These are phyloP conservation scores for Thamnophis elegans DNA, from an alignment of 2,797 vertebrate genomes.

Conservation along the genomic window DNA sequence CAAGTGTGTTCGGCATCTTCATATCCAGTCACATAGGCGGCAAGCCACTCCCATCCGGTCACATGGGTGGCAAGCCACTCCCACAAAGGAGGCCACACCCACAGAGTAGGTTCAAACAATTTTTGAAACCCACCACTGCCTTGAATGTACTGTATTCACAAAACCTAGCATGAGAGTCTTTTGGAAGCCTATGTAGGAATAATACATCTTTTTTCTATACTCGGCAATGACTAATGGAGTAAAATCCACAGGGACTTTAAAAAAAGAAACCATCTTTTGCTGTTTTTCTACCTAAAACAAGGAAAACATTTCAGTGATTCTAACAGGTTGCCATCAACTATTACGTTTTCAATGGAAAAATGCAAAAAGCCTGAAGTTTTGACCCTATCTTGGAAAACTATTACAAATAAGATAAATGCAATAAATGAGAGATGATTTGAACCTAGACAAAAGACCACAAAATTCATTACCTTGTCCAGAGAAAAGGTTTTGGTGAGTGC, in stretches of 20 bases:
- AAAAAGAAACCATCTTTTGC: neutral
- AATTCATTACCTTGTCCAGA: slow-evolving; percentile 85
- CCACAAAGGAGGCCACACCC: no score
- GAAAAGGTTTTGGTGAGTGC: slow-evolving; percentile 93
- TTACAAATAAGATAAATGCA: neutral
- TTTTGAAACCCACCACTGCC: no score
- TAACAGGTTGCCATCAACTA: neutral
- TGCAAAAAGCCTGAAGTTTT: neutral
- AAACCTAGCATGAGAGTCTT: neutral
- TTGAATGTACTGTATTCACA: neutral
- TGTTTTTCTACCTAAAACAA: neutral
- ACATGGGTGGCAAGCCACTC: no score
- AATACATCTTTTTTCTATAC: neutral
- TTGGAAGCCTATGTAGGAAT: neutral
- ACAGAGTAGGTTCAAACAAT: no score
- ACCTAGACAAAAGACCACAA: neutral
- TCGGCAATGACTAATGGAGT: neutral
- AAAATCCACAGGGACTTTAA: neutral
- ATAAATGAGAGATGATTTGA: neutral
- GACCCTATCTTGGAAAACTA: neutral
- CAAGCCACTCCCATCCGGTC: no score
- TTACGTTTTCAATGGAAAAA: neutral
- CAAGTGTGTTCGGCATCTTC: no score
- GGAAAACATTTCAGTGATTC: neutral
- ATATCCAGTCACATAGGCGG: no score